Percentiles rank a stretch among this genome's conserved stretches.
These are phyloP conservation scores for Platorchestia sp. DNA, from an alignment of 1,140 invertebrate genomes.

Conservation along the genomic window DNA sequence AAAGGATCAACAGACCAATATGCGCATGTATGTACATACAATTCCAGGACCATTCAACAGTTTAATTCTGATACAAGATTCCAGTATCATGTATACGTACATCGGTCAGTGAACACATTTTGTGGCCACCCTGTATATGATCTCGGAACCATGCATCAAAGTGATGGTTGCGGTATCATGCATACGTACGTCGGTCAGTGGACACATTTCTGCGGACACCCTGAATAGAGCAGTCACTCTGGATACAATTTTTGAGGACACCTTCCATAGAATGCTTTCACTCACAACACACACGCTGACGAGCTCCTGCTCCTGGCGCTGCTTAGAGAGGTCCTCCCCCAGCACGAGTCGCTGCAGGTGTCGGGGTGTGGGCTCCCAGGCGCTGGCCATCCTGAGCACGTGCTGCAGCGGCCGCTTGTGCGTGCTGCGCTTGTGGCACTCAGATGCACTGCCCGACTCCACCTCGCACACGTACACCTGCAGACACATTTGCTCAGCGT, in stretches of 20 bases:
- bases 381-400: slow-evolving; percentile 81
- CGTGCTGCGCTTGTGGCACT: slow-evolving; percentile 85
- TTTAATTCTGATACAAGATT: no score
- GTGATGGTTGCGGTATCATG: neutral
- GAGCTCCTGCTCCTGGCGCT: neutral
- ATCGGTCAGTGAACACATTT: no score
- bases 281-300: no score
- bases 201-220: neutral
- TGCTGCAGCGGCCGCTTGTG: slow-evolving; percentile 84
- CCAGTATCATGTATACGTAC: no score
- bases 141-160: no score
- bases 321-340: neutral
- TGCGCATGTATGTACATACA: no score
- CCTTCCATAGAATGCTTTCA: neutral
- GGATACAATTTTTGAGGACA: neutral
- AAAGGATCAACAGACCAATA: no score
- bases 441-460: slow-evolving; percentile 81
- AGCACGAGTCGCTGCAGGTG: slow-evolving; percentile 67
- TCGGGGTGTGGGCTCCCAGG: slow-evolving; percentile 84
- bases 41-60: no score
- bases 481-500: neutral
- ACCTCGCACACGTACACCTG: slow-evolving; percentile 91
- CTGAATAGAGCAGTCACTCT: neutral
- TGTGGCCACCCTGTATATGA: no score
- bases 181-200: neutral